phyloP scores from a whole-genome alignment of 2,888 invertebrate species.

The Plagodis pulveraria region DNA sequence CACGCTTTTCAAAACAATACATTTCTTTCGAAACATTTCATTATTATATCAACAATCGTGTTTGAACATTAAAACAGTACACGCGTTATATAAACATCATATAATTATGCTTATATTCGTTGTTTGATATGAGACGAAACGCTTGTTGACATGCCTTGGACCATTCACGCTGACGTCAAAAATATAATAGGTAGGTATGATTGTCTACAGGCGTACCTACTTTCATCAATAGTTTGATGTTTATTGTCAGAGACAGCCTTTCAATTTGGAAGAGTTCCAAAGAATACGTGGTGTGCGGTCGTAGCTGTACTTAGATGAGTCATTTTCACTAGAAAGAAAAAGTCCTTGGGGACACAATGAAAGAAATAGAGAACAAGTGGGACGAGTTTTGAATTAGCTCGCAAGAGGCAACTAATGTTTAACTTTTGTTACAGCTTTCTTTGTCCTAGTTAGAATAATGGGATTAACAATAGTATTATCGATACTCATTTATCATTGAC shows the following conservation, averaged over 20 bases:
- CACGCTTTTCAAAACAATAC: slow-evolving; percentile 56
- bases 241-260: slow-evolving; percentile 36
- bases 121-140: slow-evolving; percentile 33
- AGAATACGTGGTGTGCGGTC: slow-evolving; percentile 62
- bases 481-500: slow-evolving; percentile 21
- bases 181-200: slow-evolving; percentile 15
- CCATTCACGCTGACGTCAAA: slow-evolving; percentile 17
- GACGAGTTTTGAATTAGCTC: slow-evolving; percentile 26
- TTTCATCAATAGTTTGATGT: slow-evolving; percentile 15
- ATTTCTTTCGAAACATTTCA: slow-evolving; percentile 52
- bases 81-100: slow-evolving; percentile 50
- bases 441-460: slow-evolving; percentile 28
- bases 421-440: slow-evolving; percentile 31
- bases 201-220: slow-evolving; percentile 12
- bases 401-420: slow-evolving; percentile 7
- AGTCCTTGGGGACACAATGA: slow-evolving; percentile 28
- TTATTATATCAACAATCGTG: slow-evolving; percentile 66
- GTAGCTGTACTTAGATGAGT: slow-evolving; percentile 45
- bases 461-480: slow-evolving; percentile 13
- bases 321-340: slow-evolving; percentile 34
- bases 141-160: slow-evolving; percentile 30
- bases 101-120: slow-evolving; percentile 42
- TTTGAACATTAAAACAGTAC: slow-evolving; percentile 53
- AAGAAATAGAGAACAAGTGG: slow-evolving; percentile 29
- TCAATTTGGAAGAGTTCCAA: slow-evolving; percentile 66